Conservation (phyloP, 1,140 invertebrate species). For the Penaeus vannamei region DNA sequence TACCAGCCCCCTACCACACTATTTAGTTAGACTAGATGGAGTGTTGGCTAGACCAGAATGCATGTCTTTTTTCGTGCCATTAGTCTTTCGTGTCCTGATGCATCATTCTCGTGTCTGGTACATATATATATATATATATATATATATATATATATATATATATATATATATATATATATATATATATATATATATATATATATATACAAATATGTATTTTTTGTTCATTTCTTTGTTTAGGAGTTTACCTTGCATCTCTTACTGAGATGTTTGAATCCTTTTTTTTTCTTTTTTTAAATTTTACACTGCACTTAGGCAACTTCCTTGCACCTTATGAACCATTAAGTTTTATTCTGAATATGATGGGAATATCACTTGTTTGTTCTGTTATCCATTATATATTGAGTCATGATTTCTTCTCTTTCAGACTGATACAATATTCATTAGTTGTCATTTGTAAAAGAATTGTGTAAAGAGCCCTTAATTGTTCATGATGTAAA, state of each 20-base stretch:
- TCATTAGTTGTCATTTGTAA: conserved; percentile 18
- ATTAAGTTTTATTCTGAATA: neutral
- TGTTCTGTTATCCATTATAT: conserved; percentile 1
- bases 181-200: too few species aligned
- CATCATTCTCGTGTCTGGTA: neutral
- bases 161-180: too few species aligned
- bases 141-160: too few species aligned
- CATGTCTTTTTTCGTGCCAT: conserved; percentile 38
- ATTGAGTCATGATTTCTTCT: conserved; percentile 27
- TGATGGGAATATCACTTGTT: neutral
- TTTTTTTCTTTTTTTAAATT: too few species aligned
- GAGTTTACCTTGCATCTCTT: too few species aligned
- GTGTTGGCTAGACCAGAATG: conserved; percentile 57
- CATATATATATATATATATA: too few species aligned
- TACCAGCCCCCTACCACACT: conserved; percentile 59
- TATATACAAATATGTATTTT: too few species aligned
- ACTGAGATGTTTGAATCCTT: too few species aligned
- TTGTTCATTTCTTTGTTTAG: too few species aligned
- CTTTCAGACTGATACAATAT: conserved; percentile 31
- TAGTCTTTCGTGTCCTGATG: conserved; percentile 16
- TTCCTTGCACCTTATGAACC: conserved; percentile 25
- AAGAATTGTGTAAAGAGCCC: conserved; percentile 1
- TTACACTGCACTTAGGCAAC: conserved; percentile 43
- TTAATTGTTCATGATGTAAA: conserved; percentile 32
- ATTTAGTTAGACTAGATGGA: conserved; percentile 59